These are phyloP conservation scores for Coregonus clupeaformis DNA, from an alignment of 2,113 vertebrate species.

Conservation along the genomic window DNA sequence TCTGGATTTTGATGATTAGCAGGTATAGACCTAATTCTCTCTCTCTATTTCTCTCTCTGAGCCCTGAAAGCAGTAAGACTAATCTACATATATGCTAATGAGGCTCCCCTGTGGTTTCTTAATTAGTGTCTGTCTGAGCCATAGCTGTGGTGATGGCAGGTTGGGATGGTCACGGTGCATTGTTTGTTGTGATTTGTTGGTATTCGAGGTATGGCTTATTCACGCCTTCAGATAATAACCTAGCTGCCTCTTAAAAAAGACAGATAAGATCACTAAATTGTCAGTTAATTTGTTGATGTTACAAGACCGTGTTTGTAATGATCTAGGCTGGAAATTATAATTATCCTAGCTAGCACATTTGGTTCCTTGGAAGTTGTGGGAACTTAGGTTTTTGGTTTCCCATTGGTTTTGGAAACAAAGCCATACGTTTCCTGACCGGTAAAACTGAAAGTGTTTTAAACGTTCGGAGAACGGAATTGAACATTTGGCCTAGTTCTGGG, in stretches of 20 bases:
- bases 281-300: slow-evolving; percentile 35
- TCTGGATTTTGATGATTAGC: no score
- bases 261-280: slow-evolving; percentile 28
- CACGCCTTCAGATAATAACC: slow-evolving; percentile 14
- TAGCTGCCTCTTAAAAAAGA: slow-evolving; percentile 15
- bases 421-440: no score
- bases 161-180: slow-evolving; percentile 4
- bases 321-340: no score
- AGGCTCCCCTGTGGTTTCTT: slow-evolving; percentile 23
- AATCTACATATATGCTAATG: slow-evolving; percentile 50
- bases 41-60: neutral
- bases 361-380: no score
- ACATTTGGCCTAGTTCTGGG: no score
- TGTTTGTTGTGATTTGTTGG: slow-evolving; percentile 45
- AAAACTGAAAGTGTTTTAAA: no score
- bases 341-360: no score
- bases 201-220: slow-evolving; percentile 27
- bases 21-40: no score
- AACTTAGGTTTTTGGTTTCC: no score
- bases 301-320: neutral
- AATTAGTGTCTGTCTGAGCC: slow-evolving; percentile 30
- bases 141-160: neutral
- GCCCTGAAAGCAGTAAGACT: slow-evolving; percentile 1
- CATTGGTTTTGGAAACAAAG: no score
- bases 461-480: no score